Evolutionary conservation across 2,113 vertebrate genomes (phyloP), one percentile per base, ranked within the genome.

Genomic region (Pteruthius melanotis): DNA sequence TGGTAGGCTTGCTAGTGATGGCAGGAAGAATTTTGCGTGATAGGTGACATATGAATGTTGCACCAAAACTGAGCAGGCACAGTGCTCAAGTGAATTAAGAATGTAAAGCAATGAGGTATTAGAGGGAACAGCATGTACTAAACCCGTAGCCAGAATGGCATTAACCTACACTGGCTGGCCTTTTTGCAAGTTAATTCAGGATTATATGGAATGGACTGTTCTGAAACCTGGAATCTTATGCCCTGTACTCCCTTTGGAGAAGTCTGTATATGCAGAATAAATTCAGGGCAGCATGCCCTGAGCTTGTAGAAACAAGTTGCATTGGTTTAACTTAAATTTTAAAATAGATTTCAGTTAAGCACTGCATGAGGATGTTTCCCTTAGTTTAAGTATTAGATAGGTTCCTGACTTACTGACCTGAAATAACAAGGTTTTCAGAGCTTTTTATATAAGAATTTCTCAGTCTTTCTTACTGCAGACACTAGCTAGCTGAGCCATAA

Each of bases 131-230:
- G 33, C 22, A 14, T 74, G 66, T 95, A 42, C 88, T 87, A 68
- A 84, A 87, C 23, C 27, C 6, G 9, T 47, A 78, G 83, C 64
- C 64, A 78, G 57, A 66, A 74, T 87, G 77, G 72, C 77, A 66
- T 81, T 86, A 81, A 59, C 54, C 56, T 84, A 75, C 31, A 68
- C 13, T 63, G 27, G 14, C 30, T 81, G 89, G 64, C 16, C 39
- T 77, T 86, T 66, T 78, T 63, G 71, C 28, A 35, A 81, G 35
- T 80, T 86, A 54, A 81, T 92, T 88, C 79, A 71, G 53, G 57
- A 60, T 84, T 95, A 71, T 76, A 40, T 60, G 70, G 89, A 92
- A 95, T 78, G 45, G 44, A 22, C 35, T 82, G 69, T 95, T 93
- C 86, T 94, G 30, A 52, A 53, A 56, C 35, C 33, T 56, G 65